Base-by-base conservation (phyloP, 2,888 invertebrate genomes). In the Physocephala rufipes region DNA sequence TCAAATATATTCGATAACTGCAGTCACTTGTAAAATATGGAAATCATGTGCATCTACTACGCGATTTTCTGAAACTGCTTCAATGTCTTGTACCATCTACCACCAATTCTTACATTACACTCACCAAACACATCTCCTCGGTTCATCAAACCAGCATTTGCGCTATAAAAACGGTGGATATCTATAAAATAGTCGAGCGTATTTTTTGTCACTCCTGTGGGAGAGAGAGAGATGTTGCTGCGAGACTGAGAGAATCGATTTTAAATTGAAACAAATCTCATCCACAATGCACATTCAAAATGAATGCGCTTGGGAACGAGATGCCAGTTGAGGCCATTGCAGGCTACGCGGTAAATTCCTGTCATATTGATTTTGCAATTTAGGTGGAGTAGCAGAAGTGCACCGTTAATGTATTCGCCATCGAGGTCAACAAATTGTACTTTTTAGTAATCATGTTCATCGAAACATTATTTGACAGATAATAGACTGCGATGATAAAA, bases 21-120 rank as follows among this genome's bases (percentile, higher is more conserved):
- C 68, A 68, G 68, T 61, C 68, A 68, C 68, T 61, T 68, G 68
- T 68, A 51, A 68, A 68, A 45, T 49, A 61, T 59, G 43, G n/a
- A 67, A 67, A 67, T 45, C 58, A 67, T 45, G 43, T 67, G 5
- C n/a, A 67, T 9, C 19, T 16, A 19, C 15, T 36, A 13, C 61
- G 19, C 36, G 61, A 26, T 61, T 19, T 19, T 61, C 61, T 61
- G 26, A 26, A 9, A 26, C 26, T 28, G 9, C 24, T 24, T 16
- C 47, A 21, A 43, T 15, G n/a, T 13, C 47, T 19, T n/a, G n/a
- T 15, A 19, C 4, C 19, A 12, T 19, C 36, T 59, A 13, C 36
- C 36, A 7, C n/a, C n/a, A n/a, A n/a, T n/a, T 9, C 36, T 9
- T 36, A 4, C 36, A 36, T 9, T n/a, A n/a, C 36, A 36, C 9